A percentile compares a stretch with the other conserved stretches of the same genome.
phyloP scores from a whole-genome alignment of 2,888 invertebrate genomes.

The Cheilosia scutellata region DNA sequence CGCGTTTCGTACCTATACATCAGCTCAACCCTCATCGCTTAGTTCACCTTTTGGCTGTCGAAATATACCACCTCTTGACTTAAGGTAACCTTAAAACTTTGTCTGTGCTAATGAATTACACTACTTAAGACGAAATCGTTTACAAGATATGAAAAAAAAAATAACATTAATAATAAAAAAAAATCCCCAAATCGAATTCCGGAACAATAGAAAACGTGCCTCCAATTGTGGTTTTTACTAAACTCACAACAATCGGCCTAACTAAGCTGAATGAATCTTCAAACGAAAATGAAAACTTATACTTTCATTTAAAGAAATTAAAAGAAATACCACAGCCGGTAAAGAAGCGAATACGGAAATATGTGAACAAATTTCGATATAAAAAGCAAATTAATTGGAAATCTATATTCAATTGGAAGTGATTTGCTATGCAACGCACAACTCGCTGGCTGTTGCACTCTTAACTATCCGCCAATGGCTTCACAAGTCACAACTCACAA shows the following conservation, averaged over 20 bases:
- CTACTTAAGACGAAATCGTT: background rate
- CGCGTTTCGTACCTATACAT: no score
- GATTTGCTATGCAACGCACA: constrained; percentile 58
- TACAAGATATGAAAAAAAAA: background rate
- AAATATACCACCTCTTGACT: no score
- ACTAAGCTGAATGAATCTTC: background rate
- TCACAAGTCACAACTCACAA: constrained; percentile 17
- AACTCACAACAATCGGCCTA: constrained; percentile 34
- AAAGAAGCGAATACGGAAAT: constrained; percentile 27
- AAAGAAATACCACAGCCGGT: constrained; percentile 2
- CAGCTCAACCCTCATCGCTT: no score
- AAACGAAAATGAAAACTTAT: constrained; percentile 44
- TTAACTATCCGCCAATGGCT: constrained; percentile 2
- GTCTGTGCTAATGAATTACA: no score
- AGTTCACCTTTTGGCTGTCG: no score
- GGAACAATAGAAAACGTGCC: constrained; percentile 26
- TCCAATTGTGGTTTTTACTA: constrained; percentile 3
- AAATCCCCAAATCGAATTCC: constrained; percentile 6
- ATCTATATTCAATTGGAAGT: constrained; percentile 21
- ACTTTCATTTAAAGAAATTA: constrained; percentile 36
- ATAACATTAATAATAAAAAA: background rate
- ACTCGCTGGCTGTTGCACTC: constrained; percentile 6
- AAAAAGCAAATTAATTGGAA: constrained; percentile 58
- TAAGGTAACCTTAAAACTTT: no score
- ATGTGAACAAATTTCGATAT: constrained; percentile 44